Evolutionary conservation across 2,797 vertebrate genomes (phyloP), one percentile per base, ranked within the genome.

Genomic region (Eospalax fontanierii): DNA sequence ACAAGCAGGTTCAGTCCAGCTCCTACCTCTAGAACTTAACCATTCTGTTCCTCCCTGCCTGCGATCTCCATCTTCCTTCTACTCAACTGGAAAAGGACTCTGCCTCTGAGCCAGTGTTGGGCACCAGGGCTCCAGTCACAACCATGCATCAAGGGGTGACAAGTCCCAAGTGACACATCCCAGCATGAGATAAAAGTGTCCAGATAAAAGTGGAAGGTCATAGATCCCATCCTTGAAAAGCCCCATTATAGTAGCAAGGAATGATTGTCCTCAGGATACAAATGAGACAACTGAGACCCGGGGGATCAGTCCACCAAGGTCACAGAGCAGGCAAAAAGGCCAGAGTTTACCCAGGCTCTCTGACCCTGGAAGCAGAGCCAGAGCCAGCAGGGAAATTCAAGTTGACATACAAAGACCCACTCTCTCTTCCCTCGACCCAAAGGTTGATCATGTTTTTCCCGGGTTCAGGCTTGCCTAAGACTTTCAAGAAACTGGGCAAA

Each of bases 351-450:
- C 26, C 22, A 3, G 54, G 14, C 57, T 63, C n/a, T 46, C 16
- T 7, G 28, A 61, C 40, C 57, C 74, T 1, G 21, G 24, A 70
- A 61, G 43, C 19, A 6, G 30, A 59, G 59, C 76, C 21, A 70
- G 15, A 3, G 33, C 74, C 63, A 40, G 40, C 1, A 16, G 59
- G 24, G 50, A 9, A 54, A 54, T 54, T 54, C 50, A 54, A 54
- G 12, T 14, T 54, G 50, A 9, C 50, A 54, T 12, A 54, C 14
- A 15, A 3, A 61, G 4, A n/a, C 8, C 0, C 2, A 1, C 26
- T 46, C n/a, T 38, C 21, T 59, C 59, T 26, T 30, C 80, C 68
- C 35, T 73, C 35, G 33, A 68, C 59, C 57, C 63, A 18, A 21
- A 35, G 80, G 40, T 21, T 22, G 15, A 24, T 28, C 54, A 8